Conservation (phyloP, 2,888 invertebrate genomes). For the Drosophila recens region DNA sequence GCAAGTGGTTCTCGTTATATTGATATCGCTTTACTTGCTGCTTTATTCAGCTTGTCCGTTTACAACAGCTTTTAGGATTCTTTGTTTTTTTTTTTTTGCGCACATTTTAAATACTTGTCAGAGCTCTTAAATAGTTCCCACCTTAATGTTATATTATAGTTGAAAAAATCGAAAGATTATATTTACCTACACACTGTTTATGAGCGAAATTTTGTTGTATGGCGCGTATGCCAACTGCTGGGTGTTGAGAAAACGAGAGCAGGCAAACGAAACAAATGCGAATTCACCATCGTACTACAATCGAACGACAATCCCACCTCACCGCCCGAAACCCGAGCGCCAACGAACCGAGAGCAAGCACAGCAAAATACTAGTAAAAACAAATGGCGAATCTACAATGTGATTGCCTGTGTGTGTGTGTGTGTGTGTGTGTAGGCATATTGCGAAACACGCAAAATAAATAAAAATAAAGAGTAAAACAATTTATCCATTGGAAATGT, state of each 20-base stretch:
- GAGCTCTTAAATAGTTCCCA: constrained; percentile 39
- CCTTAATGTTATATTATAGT: constrained; percentile 1
- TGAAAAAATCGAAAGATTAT: constrained; percentile 17
- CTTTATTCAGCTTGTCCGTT: constrained; percentile 16
- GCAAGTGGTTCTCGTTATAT: constrained; percentile 46
- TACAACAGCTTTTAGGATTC: constrained; percentile 41
- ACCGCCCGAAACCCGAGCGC: constrained; percentile 9
- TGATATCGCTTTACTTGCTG: constrained; percentile 33
- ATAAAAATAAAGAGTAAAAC: neutral
- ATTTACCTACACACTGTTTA: constrained; percentile 77
- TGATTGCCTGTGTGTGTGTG: neutral
- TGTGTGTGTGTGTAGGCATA: neutral
- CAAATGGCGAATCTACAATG: constrained; percentile 18
- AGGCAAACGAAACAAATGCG: constrained; percentile 51
- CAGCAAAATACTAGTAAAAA: constrained; percentile 25
- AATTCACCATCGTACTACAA: constrained; percentile 27
- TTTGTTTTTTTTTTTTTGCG: constrained; percentile 5
- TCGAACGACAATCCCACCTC: constrained; percentile 5
- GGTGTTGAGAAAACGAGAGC: constrained; percentile 75
- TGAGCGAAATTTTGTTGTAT: constrained; percentile 82
- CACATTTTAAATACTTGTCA: constrained; percentile 23
- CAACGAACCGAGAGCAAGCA: constrained; percentile 4
- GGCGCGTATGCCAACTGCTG: constrained; percentile 80
- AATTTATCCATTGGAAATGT: constrained; percentile 14
- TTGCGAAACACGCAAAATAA: neutral